Percentiles rank a stretch among this genome's conserved stretches.
These are phyloP conservation scores for Regulus satrapa DNA, from an alignment of 2,113 vertebrate species.

Conservation along the genomic window DNA sequence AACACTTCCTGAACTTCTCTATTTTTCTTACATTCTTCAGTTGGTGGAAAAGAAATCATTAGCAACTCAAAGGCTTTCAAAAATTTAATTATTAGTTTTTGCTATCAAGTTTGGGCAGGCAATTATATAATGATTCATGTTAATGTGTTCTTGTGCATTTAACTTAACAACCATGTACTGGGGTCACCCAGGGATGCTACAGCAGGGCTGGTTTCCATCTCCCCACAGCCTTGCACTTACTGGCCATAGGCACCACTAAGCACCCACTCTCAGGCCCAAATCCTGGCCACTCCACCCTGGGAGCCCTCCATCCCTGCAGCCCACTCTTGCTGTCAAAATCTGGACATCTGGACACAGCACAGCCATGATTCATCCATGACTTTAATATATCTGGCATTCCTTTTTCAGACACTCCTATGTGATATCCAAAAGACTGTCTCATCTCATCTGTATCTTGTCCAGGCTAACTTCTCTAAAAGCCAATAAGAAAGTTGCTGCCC, in stretches of 20 bases:
- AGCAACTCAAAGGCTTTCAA: neutral
- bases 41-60: neutral
- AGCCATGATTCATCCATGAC: rapidly evolving
- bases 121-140: neutral
- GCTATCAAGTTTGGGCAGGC: neutral
- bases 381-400: neutral
- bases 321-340: neutral
- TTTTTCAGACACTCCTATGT: neutral
- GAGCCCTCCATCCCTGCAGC: neutral
- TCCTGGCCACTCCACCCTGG: too few species aligned
- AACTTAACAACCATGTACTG: neutral
- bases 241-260: rapidly evolving
- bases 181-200: rapidly evolving
- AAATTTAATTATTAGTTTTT: neutral
- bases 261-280: too few species aligned
- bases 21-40: neutral
- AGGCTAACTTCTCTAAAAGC: neutral
- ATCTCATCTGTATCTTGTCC: neutral
- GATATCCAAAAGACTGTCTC: neutral
- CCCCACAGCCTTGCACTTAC: neutral
- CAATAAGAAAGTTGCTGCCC: neutral
- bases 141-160: neutral
- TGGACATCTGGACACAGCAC: too few species aligned
- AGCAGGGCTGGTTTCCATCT: neutral
- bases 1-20: neutral